phyloP scores from a whole-genome alignment of 2,113 vertebrate species.

The Phaethornis superciliosus region DNA sequence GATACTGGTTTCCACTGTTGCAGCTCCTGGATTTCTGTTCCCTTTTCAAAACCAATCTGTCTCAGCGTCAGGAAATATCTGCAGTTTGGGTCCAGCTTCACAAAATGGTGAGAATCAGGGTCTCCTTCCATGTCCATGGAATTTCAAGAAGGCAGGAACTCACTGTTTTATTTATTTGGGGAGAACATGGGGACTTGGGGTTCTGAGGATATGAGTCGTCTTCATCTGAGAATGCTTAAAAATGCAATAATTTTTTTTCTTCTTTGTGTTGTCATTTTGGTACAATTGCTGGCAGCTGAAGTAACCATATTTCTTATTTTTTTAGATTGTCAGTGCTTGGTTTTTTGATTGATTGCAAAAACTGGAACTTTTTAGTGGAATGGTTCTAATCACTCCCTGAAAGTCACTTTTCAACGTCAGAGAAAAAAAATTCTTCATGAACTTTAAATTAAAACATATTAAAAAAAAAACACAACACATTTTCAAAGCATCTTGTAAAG shows the following conservation, averaged over 20 bases:
- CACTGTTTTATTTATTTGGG: not conserved
- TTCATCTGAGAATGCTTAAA: not conserved
- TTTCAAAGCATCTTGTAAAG: not conserved
- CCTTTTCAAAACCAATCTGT: not conserved
- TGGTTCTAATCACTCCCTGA: conserved; percentile 26
- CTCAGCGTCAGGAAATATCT: not conserved
- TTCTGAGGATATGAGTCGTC: not conserved
- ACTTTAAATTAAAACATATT: conserved; percentile 20
- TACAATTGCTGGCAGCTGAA: conserved; percentile 51
- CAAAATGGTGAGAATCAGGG: not conserved
- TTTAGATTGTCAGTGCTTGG: conserved; percentile 14
- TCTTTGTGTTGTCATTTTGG: conserved; percentile 38
- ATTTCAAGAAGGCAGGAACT: not conserved
- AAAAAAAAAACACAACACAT: not conserved
- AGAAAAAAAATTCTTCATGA: not conserved
- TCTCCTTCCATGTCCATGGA: not conserved
- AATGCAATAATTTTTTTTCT: not conserved
- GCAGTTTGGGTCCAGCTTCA: not conserved
- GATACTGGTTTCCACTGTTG: not conserved
- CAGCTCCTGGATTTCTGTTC: not conserved
- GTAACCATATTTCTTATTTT: conserved; percentile 50
- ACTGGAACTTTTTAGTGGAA: conserved; percentile 21
- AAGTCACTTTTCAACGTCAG: conserved; percentile 3
- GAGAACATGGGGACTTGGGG: not conserved
- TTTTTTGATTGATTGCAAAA: conserved; percentile 49